These are phyloP conservation scores for Hesperia comma DNA, from an alignment of 2,888 invertebrate genomes.

Conservation along the genomic window DNA sequence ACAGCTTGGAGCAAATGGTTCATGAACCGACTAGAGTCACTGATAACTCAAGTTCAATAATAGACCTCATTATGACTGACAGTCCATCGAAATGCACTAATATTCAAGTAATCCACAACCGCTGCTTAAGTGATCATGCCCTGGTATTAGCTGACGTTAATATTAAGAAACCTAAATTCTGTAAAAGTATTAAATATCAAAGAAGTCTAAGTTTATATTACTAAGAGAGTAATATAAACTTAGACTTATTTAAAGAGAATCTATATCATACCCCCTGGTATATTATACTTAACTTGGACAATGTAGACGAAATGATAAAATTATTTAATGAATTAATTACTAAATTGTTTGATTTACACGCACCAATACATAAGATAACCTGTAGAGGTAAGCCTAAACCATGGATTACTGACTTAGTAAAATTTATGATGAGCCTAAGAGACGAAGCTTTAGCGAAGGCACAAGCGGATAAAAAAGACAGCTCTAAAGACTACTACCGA, in stretches of 20 bases:
- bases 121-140: conserved; percentile 33
- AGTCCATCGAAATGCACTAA: neutral
- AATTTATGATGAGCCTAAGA: conserved; percentile 39
- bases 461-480: conserved; percentile 15
- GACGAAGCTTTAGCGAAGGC: conserved; percentile 31
- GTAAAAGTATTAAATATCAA: neutral
- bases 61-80: conserved; percentile 7
- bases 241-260: neutral
- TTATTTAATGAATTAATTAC: conserved; percentile 33
- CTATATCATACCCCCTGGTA: neutral
- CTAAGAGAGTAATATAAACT: neutral
- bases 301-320: conserved; percentile 27
- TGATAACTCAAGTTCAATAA: neutral
- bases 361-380: conserved; percentile 26
- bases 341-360: conserved; percentile 38
- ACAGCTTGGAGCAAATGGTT: no score
- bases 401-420: conserved; percentile 40
- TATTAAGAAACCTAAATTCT: conserved; percentile 26
- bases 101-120: conserved; percentile 9
- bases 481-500: conserved; percentile 32
- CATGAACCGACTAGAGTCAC: neutral
- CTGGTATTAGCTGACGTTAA: conserved; percentile 16
- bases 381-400: conserved; percentile 31
- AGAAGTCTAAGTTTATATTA: neutral
- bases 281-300: neutral